Conservation (phyloP, 2,888 invertebrate species). For the Incurvaria masculella region DNA sequence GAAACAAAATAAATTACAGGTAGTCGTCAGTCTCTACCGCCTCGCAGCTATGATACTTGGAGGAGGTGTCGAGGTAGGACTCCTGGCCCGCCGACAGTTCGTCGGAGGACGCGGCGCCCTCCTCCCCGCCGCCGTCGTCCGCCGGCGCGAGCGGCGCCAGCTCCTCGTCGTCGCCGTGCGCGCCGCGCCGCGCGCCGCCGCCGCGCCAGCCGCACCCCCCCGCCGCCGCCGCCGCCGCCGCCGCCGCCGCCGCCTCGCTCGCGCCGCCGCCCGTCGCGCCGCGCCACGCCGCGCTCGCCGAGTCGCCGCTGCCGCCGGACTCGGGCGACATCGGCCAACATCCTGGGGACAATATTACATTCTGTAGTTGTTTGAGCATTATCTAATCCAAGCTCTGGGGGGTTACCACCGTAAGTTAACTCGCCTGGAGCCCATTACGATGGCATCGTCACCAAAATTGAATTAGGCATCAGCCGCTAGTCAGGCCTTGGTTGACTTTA, state of each 20-base stretch:
- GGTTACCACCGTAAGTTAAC: too few species aligned
- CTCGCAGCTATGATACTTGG: conserved; percentile 75
- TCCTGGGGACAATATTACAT: neutral
- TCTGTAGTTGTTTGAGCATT: too few species aligned
- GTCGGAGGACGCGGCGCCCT: conserved; percentile 55
- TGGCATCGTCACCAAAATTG: too few species aligned
- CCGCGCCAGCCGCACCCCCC: neutral
- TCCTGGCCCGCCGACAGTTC: conserved; percentile 65
- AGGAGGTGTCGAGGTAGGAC: conserved; percentile 66
- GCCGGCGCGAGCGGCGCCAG: conserved; percentile 68
- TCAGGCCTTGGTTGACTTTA: too few species aligned
- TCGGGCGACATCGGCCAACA: conserved; percentile 28
- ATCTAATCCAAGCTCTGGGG: too few species aligned
- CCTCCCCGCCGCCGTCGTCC: conserved; percentile 35
- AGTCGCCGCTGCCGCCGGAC: conserved; percentile 25
- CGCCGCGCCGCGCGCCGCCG: conserved; percentile 18
- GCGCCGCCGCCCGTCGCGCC: neutral
- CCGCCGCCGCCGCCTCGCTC: neutral
- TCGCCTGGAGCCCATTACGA: too few species aligned
- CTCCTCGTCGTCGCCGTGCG: conserved; percentile 43
- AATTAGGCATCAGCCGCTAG: too few species aligned
- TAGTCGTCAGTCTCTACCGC: conserved; percentile 64
- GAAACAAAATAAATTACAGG: too few species aligned
- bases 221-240: neutral
- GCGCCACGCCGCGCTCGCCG: neutral